Evolutionary conservation across 2,113 vertebrate species (phyloP).

Genomic region (Elaphurus davidianus): DNA sequence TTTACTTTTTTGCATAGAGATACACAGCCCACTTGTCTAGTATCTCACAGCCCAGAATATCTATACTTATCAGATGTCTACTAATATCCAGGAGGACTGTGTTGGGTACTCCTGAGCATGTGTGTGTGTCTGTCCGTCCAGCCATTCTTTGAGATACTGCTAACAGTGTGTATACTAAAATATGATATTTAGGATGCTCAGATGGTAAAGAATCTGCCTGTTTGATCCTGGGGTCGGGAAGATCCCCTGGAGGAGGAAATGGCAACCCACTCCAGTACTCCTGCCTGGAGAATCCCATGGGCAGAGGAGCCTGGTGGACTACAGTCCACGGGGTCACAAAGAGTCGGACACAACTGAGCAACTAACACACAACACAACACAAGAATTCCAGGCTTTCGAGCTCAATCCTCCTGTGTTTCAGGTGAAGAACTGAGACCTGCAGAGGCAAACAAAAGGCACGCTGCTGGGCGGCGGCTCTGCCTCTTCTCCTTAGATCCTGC

Average conservation of each 20-base stretch:
- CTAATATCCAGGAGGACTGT: too few species aligned
- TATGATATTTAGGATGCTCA: background rate
- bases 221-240: background rate
- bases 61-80: background rate
- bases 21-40: background rate
- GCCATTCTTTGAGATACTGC: background rate
- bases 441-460: background rate
- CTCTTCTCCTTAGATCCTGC: background rate
- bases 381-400: background rate
- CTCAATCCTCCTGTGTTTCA: background rate
- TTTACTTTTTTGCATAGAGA: background rate
- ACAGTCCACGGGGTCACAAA: background rate
- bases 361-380: background rate
- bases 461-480: accelerated
- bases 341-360: background rate
- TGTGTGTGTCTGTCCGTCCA: background rate
- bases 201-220: background rate
- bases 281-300: background rate
- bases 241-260: background rate
- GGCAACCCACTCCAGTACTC: background rate
- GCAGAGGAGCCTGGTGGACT: background rate
- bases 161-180: background rate
- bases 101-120: background rate
- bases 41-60: background rate
- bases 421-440: background rate